Evolutionary conservation across 2,113 vertebrate genomes (phyloP), one percentile per base, ranked within the genome.

Genomic region (Phoxinus phoxinus): DNA sequence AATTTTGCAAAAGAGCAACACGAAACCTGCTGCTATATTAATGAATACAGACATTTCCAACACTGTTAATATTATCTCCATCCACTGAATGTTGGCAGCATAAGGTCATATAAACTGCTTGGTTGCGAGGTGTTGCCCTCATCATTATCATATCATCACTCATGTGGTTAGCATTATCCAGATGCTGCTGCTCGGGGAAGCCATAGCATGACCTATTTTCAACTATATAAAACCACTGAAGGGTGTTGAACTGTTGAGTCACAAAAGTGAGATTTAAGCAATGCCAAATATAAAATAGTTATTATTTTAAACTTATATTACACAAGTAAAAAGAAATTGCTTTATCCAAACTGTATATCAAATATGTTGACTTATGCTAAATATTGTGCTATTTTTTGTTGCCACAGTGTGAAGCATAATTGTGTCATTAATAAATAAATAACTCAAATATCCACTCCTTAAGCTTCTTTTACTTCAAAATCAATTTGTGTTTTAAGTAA

Each of bases 1-100:
- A 46, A 59, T 37, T 74, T 81, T 53, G 53, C 21, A 56, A 80
- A 69, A 84, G 19, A 65, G 83, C 25, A 84, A 77, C 30, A 77
- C 37, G 83, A 84, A 76, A 76, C 72, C 37, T 61, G 32, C 25
- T 76, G 41, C 44, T 65, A 35, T 77, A 32, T 69, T 69, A 30
- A 37, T 78, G 48, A 58, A 21, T 59, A 37, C 65, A 69, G 30
- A 69, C 65, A 69, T 69, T 69, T 69, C 7, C 30, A 69, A 35
- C 15, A 21, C 63, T 65, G 19, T 69, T 69, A 69, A 35, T 44
- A 5, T 58, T 51, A 6, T 75, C 27, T 58, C 25, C n/a, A 46
- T 30, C 58, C n/a, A 0, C 7, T 12, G 53, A 37, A 41, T 78
- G 2, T 23, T 32, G 46, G 2, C 30, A 58, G 32, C 30, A 13